phyloP scores from a whole-genome alignment of 2,888 invertebrate species.

The Platycnemis pennipes region DNA sequence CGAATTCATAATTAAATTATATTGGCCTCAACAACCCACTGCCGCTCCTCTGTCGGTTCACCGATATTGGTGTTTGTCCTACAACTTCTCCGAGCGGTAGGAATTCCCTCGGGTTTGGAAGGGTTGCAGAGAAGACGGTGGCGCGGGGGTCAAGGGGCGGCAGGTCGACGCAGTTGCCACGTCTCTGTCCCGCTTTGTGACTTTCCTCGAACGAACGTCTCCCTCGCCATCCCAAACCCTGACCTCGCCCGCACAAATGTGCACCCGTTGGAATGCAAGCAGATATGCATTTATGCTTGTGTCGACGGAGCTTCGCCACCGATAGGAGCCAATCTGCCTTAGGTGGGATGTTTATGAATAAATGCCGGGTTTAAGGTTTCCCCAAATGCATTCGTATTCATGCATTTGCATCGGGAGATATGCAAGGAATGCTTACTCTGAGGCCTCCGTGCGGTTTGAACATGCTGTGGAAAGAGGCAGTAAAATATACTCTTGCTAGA shows the following conservation, averaged over 20 bases:
- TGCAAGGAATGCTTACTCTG: neutral
- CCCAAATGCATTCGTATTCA: neutral
- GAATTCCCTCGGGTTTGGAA: neutral
- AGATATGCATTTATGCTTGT: neutral
- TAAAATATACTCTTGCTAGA: too few relatives aligned
- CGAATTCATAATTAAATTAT: too few relatives aligned
- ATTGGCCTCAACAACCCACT: too few relatives aligned
- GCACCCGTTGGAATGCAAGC: neutral
- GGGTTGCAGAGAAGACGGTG: neutral
- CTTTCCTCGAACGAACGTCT: neutral
- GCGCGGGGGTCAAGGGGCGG: neutral
- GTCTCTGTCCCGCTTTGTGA: neutral
- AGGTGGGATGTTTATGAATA: neutral
- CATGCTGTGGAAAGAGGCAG: too few relatives aligned
- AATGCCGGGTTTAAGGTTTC: neutral
- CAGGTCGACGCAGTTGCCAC: slow-evolving; percentile 18
- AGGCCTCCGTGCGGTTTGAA: neutral
- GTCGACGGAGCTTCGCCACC: neutral
- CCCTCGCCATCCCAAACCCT: neutral
- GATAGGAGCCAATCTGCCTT: neutral
- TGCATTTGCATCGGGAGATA: neutral
- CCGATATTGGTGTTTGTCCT: too few relatives aligned
- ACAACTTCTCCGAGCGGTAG: neutral
- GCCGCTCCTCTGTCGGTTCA: too few relatives aligned
- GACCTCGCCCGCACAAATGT: neutral